A percentile compares a stretch with the other conserved stretches of the same genome.
phyloP scores from a whole-genome alignment of 2,888 invertebrate genomes.

The Noctua janthina region DNA sequence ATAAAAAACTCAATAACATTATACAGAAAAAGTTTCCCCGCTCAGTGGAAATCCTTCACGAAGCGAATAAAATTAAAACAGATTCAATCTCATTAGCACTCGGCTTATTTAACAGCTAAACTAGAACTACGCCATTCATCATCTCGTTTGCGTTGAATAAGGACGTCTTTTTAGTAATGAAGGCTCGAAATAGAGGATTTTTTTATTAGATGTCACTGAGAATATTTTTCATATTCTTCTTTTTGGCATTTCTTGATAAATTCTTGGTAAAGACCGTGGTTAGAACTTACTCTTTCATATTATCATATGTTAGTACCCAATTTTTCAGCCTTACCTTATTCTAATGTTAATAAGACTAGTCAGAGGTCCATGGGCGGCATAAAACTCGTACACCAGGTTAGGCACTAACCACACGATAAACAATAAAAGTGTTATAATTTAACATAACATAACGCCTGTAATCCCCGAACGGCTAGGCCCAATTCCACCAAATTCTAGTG shows the following conservation, averaged over 20 bases:
- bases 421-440: too few species aligned
- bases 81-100: constrained; percentile 77
- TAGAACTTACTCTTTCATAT: not conserved
- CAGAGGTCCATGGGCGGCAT: too few species aligned
- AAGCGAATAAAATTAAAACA: constrained; percentile 72
- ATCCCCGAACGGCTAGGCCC: not conserved
- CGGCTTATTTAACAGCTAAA: constrained; percentile 72
- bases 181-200: not conserved
- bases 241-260: not conserved
- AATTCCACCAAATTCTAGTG: not conserved
- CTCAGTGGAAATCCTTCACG: constrained; percentile 31
- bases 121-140: constrained; percentile 52
- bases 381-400: too few species aligned
- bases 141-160: constrained; percentile 31
- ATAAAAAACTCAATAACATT: constrained; percentile 16
- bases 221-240: not conserved
- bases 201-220: not conserved
- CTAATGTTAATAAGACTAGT: not conserved
- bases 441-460: not conserved
- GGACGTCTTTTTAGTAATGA: constrained; percentile 13
- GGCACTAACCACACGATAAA: too few species aligned
- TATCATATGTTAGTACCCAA: too few species aligned
- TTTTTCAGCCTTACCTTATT: not conserved
- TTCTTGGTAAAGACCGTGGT: not conserved
- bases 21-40: constrained; percentile 21